Evolutionary conservation across 92 coral and sea anemone genomes (phyloP).

Genomic region (Phenganax subtilis): DNA sequence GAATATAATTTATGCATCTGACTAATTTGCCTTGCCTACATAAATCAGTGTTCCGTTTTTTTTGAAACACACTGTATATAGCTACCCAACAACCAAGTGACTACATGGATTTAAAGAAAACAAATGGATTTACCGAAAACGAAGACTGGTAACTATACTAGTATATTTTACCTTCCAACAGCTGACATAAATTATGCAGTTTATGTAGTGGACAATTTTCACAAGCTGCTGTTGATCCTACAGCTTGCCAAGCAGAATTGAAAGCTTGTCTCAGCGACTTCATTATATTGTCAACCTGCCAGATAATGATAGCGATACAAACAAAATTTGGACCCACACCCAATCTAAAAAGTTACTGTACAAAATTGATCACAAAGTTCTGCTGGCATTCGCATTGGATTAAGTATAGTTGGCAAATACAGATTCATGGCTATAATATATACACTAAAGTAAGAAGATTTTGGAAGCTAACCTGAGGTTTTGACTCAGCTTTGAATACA

Average conservation of each 20-base stretch:
- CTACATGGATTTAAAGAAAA: background rate
- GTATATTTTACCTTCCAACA: conserved; percentile 63
- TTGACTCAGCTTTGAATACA: conserved; percentile 86
- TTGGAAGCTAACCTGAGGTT: conserved; percentile 55
- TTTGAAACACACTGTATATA: too few relatives aligned
- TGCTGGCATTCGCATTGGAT: too few relatives aligned
- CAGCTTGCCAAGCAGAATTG: conserved; percentile 89
- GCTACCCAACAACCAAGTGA: background rate
- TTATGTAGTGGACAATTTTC: conserved; percentile 89
- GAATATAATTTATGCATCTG: too few relatives aligned
- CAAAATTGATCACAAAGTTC: too few relatives aligned
- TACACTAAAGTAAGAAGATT: too few relatives aligned
- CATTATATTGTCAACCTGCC: conserved; percentile 92
- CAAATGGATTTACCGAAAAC: background rate
- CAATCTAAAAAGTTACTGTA: too few relatives aligned
- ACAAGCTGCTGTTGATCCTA: conserved; percentile 80
- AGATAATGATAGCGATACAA: background rate
- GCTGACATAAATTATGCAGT: conserved; percentile 74
- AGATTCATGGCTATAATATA: too few relatives aligned
- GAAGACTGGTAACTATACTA: background rate
- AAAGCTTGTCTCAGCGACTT: conserved; percentile 83
- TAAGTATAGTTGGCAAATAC: too few relatives aligned
- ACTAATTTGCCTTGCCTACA: too few relatives aligned
- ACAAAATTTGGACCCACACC: too few relatives aligned
- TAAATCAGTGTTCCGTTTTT: too few relatives aligned